Evolutionary conservation across 2,113 vertebrate genomes (phyloP).

Genomic region (Lasiurus cinereus): DNA sequence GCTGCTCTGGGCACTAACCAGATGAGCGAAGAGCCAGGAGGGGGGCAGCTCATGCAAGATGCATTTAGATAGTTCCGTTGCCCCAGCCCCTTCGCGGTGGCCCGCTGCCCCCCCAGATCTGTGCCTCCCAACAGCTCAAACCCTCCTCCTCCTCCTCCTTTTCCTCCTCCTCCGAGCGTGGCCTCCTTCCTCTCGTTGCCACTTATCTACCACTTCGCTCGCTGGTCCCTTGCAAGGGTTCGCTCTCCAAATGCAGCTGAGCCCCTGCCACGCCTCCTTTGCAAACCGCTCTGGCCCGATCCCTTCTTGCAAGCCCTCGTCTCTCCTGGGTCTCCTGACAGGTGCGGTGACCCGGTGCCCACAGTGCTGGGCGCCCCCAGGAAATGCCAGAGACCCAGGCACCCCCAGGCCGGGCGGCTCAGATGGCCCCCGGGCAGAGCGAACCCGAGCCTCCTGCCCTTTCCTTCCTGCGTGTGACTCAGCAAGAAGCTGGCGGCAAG

Average conservation of each 20-base stretch:
- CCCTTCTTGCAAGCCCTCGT: background rate
- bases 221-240: background rate
- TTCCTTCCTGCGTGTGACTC: conserved; percentile 51
- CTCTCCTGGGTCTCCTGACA: background rate
- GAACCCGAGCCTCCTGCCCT: conserved; percentile 25
- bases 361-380: background rate
- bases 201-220: background rate
- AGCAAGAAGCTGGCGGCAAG: background rate
- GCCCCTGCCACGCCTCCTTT: background rate
- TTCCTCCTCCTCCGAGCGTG: background rate
- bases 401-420: conserved; percentile 27
- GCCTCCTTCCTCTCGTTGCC: background rate
- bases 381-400: conserved; percentile 5
- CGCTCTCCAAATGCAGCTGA: background rate
- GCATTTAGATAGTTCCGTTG: background rate
- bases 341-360: background rate
- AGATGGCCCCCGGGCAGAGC: conserved; percentile 36
- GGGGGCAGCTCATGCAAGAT: rapidly evolving
- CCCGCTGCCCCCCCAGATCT: background rate
- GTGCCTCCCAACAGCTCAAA: background rate
- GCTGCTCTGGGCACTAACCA: background rate
- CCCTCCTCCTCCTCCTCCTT: too few relatives aligned
- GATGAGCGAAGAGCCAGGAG: rapidly evolving
- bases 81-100: rapidly evolving
- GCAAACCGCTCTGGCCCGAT: background rate